Percentiles rank a stretch among this genome's conserved stretches.
These are phyloP conservation scores for Virgularia gustaviana DNA, from an alignment of 92 coral and sea anemone genomes.

Conservation along the genomic window DNA sequence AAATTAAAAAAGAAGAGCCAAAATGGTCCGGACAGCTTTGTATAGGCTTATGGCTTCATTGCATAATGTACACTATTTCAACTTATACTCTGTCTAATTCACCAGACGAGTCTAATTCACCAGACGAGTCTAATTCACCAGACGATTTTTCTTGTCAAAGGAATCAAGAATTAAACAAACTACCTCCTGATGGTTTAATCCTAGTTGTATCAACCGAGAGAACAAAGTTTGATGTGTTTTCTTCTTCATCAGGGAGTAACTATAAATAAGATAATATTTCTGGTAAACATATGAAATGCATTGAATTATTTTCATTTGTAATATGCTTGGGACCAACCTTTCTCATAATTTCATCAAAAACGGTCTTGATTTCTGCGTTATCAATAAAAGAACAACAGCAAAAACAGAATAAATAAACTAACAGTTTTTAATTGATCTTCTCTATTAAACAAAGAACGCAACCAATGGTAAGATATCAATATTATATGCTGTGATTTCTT, in stretches of 20 bases:
- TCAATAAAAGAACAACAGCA: not conserved
- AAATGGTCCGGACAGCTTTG: too few relatives aligned
- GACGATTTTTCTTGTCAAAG: too few relatives aligned
- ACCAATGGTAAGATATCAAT: too few relatives aligned
- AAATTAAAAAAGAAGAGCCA: constrained; percentile 2
- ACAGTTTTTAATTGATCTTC: too few relatives aligned
- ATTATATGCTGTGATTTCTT: constrained; percentile 19
- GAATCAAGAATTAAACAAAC: not conserved
- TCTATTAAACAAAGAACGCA: too few relatives aligned
- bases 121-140: too few relatives aligned
- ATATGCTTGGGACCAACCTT: too few relatives aligned
- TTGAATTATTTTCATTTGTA: too few relatives aligned
- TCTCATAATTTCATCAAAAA: constrained; percentile 80
- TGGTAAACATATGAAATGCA: not conserved
- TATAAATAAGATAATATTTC: constrained; percentile 7
- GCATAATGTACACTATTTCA: too few relatives aligned
- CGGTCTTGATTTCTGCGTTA: constrained; percentile 64
- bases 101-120: too few relatives aligned
- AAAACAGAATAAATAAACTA: not conserved
- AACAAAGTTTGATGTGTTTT: constrained; percentile 63
- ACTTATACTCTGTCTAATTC: too few relatives aligned
- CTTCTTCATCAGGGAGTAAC: constrained; percentile 95
- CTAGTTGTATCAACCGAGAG: constrained; percentile 61
- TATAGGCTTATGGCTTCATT: too few relatives aligned
- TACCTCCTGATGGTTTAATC: constrained; percentile 54